phyloP scores from a whole-genome alignment of 64 coral and sea anemone genomes.

The Exaiptasia diaphana region DNA sequence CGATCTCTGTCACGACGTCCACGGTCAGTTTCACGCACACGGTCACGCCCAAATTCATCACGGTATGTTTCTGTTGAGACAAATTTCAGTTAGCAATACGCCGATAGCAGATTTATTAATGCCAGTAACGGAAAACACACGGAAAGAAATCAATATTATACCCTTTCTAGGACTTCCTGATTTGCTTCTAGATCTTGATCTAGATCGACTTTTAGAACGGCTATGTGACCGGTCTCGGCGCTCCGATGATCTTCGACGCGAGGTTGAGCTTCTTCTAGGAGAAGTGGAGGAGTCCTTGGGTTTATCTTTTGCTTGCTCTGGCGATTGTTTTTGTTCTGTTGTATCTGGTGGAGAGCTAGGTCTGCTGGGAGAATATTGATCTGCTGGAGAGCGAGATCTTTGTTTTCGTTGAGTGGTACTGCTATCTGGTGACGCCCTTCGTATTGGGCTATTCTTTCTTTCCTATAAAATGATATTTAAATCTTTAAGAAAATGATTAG shows the following conservation, averaged over 20 bases:
- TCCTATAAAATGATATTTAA: not conserved
- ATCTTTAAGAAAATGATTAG: slow-evolving; percentile 30
- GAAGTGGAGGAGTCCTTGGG: not conserved
- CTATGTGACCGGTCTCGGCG: too few relatives aligned
- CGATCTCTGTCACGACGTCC: not conserved
- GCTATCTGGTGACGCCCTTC: not conserved
- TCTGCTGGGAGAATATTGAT: not conserved
- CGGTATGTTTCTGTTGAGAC: not conserved
- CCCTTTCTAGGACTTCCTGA: too few relatives aligned
- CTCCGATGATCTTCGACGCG: too few relatives aligned
- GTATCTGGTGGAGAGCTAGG: not conserved
- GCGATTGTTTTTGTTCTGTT: not conserved
- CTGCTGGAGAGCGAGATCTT: too few relatives aligned
- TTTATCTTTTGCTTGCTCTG: not conserved
- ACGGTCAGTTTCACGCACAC: not conserved
- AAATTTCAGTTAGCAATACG: too few relatives aligned
- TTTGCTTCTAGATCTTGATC: too few relatives aligned
- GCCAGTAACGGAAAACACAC: too few relatives aligned
- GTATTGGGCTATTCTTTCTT: not conserved
- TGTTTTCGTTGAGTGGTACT: too few relatives aligned
- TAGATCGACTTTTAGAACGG: too few relatives aligned
- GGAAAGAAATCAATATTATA: too few relatives aligned
- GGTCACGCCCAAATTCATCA: slow-evolving; percentile 53
- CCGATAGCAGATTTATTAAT: too few relatives aligned
- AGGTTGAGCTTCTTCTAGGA: too few relatives aligned